A percentile compares a stretch with the other conserved stretches of the same genome.
Evolutionary conservation across 2,113 vertebrate genomes (phyloP).

Genomic region (Centropus bengalensis): DNA sequence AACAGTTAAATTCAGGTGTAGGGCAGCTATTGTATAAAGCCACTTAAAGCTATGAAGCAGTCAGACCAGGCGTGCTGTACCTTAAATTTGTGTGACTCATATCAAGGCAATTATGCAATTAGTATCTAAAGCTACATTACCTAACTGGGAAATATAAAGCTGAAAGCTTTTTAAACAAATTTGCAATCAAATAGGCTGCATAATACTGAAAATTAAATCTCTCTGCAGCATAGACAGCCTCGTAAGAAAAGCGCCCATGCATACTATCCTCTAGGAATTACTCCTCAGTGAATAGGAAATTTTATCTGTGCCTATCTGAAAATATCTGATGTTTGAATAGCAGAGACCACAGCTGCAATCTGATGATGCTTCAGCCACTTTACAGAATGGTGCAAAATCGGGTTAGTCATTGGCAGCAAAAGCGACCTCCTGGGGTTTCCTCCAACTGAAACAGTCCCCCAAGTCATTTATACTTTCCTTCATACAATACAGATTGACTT

Average conservation of each 20-base stretch:
- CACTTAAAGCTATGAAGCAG: conserved; percentile 32
- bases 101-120: conserved; percentile 69
- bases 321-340: background rate
- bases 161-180: conserved; percentile 77
- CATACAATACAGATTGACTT: background rate
- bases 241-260: conserved; percentile 70
- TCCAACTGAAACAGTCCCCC: background rate
- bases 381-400: background rate
- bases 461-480: background rate
- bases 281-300: conserved; percentile 15
- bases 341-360: background rate
- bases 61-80: conserved; percentile 36
- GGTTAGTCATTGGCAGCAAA: background rate
- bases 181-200: conserved; percentile 76
- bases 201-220: conserved; percentile 74
- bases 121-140: conserved; percentile 69
- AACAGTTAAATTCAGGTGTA: conserved; percentile 16
- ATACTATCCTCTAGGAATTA: conserved; percentile 58
- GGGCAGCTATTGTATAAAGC: background rate
- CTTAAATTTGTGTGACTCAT: conserved; percentile 62
- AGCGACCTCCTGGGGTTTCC: background rate
- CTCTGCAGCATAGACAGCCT: conserved; percentile 61
- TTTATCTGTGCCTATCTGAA: background rate
- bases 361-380: conserved; percentile 1
- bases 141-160: conserved; percentile 73